Conservation (phyloP, 2,888 invertebrate species). For the Troides aeacus region DNA sequence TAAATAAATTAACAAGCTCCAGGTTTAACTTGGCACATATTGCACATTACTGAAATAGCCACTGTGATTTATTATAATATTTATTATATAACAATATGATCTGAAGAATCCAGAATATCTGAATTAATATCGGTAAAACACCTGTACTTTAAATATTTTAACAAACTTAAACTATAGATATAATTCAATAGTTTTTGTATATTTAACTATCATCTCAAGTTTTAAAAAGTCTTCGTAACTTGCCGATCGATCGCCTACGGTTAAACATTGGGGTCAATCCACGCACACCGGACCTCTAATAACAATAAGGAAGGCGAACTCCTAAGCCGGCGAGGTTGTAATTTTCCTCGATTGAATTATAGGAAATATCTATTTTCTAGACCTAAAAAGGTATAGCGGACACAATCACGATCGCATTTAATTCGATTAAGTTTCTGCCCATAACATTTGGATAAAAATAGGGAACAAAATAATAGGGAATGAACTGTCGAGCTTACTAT, state of each 20-base stretch:
- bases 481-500: not conserved
- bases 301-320: slow-evolving; percentile 37
- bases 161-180: too few species aligned
- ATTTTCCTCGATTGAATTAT: slow-evolving; percentile 59
- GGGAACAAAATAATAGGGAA: not conserved
- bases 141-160: too few species aligned
- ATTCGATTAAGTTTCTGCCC: slow-evolving; percentile 14
- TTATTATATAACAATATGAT: too few species aligned
- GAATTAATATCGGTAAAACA: too few species aligned
- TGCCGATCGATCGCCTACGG: slow-evolving; percentile 37
- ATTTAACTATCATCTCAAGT: not conserved
- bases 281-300: slow-evolving; percentile 43
- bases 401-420: slow-evolving; percentile 26
- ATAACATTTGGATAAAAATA: not conserved
- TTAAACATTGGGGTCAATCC: slow-evolving; percentile 44
- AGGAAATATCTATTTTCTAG: slow-evolving; percentile 40
- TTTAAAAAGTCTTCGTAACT: not conserved
- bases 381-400: slow-evolving; percentile 25
- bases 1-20: too few species aligned
- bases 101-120: too few species aligned
- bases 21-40: too few species aligned
- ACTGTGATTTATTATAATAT: too few species aligned
- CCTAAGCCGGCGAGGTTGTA: slow-evolving; percentile 43
- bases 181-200: not conserved
- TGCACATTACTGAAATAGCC: too few species aligned